Evolutionary conservation across 2,113 vertebrate species (phyloP).

Genomic region (Phrynosoma blainvillii): DNA sequence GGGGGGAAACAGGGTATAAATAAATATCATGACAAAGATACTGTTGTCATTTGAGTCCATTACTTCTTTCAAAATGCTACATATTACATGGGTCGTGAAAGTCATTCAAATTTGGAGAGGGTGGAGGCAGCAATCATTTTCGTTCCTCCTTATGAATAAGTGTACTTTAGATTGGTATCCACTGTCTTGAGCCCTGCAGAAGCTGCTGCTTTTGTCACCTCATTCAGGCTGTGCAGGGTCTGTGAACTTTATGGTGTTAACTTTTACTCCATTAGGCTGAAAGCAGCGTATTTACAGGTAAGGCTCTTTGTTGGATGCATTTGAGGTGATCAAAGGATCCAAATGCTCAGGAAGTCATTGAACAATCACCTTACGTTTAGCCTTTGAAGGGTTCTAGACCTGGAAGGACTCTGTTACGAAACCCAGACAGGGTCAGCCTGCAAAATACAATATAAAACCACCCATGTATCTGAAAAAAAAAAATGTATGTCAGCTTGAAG

Average conservation of each 20-base stretch:
- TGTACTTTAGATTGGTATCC: not conserved
- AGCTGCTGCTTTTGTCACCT: conserved; percentile 49
- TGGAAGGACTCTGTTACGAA: not conserved
- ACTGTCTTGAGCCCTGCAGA: conserved; percentile 9
- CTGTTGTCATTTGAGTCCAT: not conserved
- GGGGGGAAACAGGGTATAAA: not conserved
- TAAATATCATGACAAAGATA: not conserved
- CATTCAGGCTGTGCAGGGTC: conserved; percentile 22
- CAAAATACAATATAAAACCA: conserved; percentile 2
- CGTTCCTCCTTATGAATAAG: not conserved
- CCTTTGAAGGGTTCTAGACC: conserved; percentile 34
- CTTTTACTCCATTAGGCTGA: conserved; percentile 23
- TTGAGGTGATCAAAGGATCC: conserved; percentile 43
- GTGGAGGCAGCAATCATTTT: not conserved
- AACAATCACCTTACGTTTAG: not conserved
- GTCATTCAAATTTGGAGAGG: not conserved
- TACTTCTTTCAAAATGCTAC: not conserved
- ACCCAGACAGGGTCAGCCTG: not conserved
- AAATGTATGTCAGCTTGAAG: not conserved
- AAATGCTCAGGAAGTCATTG: conserved; percentile 54
- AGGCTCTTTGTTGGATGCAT: not conserved
- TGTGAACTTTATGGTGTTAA: conserved; percentile 53
- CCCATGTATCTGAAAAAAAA: not conserved
- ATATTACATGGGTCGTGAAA: not conserved
- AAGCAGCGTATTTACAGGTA: conserved; percentile 42